Base-by-base conservation (phyloP, 2,797 vertebrate genomes). In the Salarias fasciatus region DNA sequence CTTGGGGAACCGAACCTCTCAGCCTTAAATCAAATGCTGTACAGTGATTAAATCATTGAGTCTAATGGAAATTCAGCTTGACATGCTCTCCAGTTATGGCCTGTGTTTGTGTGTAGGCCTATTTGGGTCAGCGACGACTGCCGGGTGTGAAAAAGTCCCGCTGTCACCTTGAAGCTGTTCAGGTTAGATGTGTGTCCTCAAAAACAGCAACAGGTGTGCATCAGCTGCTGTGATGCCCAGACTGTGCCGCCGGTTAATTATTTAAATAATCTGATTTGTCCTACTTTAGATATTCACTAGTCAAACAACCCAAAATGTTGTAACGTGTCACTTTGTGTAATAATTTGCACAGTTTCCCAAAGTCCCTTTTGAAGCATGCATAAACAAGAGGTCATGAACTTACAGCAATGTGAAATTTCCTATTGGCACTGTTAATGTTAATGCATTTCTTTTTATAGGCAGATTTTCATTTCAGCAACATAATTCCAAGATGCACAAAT, bases 211-310 rank as follows among this genome's bases (percentile, higher is more conserved):
- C 37, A 46, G 28, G 18, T 56, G 33, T 41, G 13, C 29, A 24
- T 24, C 18, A 3, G 18, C 18, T 24, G 18, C 18, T 24, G 18
- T 24, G 18, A 14, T 47, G 24, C 3, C 18, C 2, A 2, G 18
- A 18, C 18, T 24, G 18, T 24, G 18, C 3, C 18, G 54, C 29
- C 38, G 56, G 10, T 49, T 60, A 46, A 65, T 46, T 65, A 38
- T 55, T 43, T 41, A 72, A 68, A 74, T 69, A 63, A 69, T 72
- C 40, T 2, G 38, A 68, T 56, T 63, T 59, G 70, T 69, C 60
- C 76, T 44, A 69, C 52, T 69, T 77, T 63, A 55, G 50, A 56
- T 13, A 14, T 53, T 51, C 60, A 59, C 60, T n/a, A 53, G 55
- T 64, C 70, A 49, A 73, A 29, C 38, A 11, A 42, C 54, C 53